Evolutionary conservation across 2,797 vertebrate genomes (phyloP).

Genomic region (Lepilemur septentrionalis): DNA sequence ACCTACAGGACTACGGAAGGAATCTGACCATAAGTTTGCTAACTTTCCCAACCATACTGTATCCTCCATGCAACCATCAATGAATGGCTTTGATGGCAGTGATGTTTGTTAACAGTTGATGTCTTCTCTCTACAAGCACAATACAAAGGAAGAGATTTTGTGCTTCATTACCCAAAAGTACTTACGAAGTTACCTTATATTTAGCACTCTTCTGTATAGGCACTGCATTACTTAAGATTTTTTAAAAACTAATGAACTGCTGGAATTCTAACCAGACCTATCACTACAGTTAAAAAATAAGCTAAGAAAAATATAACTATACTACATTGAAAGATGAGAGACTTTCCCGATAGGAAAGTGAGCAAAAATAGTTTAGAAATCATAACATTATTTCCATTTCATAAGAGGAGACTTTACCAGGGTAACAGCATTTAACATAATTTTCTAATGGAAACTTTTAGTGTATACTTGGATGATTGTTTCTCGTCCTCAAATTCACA

Average conservation of each 20-base stretch:
- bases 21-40: not conserved
- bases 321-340: not conserved
- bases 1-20: not conserved
- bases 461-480: slow-evolving; percentile 24
- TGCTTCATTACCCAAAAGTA: not conserved
- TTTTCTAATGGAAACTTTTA: slow-evolving; percentile 62
- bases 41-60: not conserved
- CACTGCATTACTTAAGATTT: not conserved
- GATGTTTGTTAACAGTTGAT: not conserved
- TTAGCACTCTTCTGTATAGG: not conserved
- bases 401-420: slow-evolving; percentile 15
- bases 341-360: slow-evolving; percentile 10
- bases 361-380: slow-evolving; percentile 46
- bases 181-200: not conserved
- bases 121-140: not conserved
- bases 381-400: slow-evolving; percentile 50
- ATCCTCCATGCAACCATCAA: not conserved
- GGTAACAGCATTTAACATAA: slow-evolving; percentile 48
- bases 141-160: not conserved
- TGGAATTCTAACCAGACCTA: not conserved
- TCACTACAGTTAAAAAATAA: not conserved
- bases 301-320: slow-evolving; percentile 5
- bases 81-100: not conserved
- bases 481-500: slow-evolving; percentile 45
- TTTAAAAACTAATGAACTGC: not conserved